Evolutionary conservation across 2,888 invertebrate species (phyloP).

Genomic region (Phalangium opilio): DNA sequence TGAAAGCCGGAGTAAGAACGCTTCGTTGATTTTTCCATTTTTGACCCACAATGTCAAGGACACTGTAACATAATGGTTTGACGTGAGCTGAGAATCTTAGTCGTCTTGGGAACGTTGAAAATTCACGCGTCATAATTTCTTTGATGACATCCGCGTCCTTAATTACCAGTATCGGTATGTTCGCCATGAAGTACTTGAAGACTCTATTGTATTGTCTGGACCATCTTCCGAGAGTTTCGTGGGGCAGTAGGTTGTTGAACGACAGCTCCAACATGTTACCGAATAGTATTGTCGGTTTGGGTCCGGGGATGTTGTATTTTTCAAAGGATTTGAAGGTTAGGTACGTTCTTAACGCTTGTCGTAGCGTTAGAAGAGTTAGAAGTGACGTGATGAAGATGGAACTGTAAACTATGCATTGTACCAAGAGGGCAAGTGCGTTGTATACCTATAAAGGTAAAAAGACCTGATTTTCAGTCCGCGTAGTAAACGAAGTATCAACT

Average conservation of each 20-base stretch:
- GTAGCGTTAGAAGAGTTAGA: too few species aligned
- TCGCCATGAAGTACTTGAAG: slow-evolving; percentile 10
- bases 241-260: not conserved
- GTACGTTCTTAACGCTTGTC: not conserved
- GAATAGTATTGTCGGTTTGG: not conserved
- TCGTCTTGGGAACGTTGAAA: slow-evolving; percentile 25
- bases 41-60: slow-evolving; percentile 8
- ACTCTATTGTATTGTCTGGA: slow-evolving; percentile 9
- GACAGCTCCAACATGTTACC: slow-evolving; percentile 1
- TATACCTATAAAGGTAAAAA: too few species aligned
- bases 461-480: too few species aligned
- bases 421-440: too few species aligned
- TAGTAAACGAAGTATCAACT: too few species aligned
- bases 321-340: not conserved
- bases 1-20: slow-evolving; percentile 19
- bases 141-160: slow-evolving; percentile 14
- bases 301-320: not conserved
- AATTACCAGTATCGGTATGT: slow-evolving; percentile 6
- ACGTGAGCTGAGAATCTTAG: slow-evolving; percentile 15
- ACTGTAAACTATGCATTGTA: too few species aligned
- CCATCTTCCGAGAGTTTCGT: slow-evolving; percentile 8
- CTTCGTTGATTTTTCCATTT: slow-evolving; percentile 19
- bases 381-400: too few species aligned
- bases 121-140: slow-evolving; percentile 26
- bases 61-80: slow-evolving; percentile 8